These are phyloP conservation scores for Malurus leucopterus DNA, from an alignment of 2,797 vertebrate species.

Conservation along the genomic window DNA sequence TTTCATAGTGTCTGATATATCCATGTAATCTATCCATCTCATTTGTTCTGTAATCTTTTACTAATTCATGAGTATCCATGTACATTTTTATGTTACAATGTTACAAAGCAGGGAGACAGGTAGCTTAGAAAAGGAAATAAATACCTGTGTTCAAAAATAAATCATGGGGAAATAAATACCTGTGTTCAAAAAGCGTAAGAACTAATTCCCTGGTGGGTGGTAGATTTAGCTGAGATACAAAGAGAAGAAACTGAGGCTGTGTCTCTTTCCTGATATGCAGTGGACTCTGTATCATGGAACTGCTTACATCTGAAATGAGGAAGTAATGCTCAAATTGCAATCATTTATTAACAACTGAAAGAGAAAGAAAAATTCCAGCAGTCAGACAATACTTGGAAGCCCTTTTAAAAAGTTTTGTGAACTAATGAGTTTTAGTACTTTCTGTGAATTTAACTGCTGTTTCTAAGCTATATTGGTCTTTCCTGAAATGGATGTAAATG, in stretches of 20 bases:
- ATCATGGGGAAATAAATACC: no score
- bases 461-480: not conserved
- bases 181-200: not conserved
- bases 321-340: not conserved
- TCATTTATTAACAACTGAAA: not conserved
- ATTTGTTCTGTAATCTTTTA: not conserved
- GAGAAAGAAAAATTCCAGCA: not conserved
- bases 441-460: not conserved
- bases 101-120: not conserved
- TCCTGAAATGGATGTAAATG: not conserved
- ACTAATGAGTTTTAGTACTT: not conserved
- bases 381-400: not conserved
- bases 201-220: not conserved
- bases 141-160: not conserved
- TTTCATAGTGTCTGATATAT: not conserved
- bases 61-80: not conserved
- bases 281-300: not conserved
- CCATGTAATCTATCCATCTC: not conserved
- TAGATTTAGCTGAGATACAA: not conserved
- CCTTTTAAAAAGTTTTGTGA: not conserved
- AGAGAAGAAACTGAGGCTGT: not conserved
- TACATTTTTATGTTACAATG: not conserved
- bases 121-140: not conserved
- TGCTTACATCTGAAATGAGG: not conserved
- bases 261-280: not conserved